Percentiles rank a stretch among this genome's conserved stretches.
Evolutionary conservation across 2,797 vertebrate genomes (phyloP).

Genomic region (Sarcoramphus papa): DNA sequence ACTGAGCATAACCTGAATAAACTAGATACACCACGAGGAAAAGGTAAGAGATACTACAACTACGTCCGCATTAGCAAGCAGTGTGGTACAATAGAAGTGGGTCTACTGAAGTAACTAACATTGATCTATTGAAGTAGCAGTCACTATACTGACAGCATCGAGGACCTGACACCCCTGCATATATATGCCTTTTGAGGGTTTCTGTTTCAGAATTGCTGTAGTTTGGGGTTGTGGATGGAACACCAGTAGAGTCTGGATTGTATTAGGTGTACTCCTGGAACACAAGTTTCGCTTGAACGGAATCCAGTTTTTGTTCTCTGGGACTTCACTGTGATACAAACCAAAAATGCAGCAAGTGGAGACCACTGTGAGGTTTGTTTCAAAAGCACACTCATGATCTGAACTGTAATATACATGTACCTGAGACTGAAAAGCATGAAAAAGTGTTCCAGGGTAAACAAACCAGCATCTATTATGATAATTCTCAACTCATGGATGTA

Average conservation of each 20-base stretch:
- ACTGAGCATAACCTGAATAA: not conserved
- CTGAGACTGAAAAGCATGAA: not conserved
- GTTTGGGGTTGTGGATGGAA: not conserved
- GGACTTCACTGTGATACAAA: not conserved
- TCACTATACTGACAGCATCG: not conserved
- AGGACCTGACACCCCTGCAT: not conserved
- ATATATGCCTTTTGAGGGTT: not conserved
- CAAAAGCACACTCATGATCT: not conserved
- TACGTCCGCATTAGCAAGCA: not conserved
- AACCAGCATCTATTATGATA: not conserved
- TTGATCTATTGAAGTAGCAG: not conserved
- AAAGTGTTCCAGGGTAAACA: not conserved
- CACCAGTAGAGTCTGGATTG: not conserved
- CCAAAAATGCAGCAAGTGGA: not conserved
- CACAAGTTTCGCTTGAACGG: not conserved
- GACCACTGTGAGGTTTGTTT: not conserved
- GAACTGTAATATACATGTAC: not conserved
- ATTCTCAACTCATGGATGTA: not conserved
- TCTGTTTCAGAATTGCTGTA: not conserved
- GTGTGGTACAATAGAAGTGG: not conserved
- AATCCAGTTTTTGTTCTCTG: not conserved
- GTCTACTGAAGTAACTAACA: not conserved
- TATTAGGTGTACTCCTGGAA: not conserved
- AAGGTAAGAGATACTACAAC: not conserved
- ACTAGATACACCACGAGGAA: not conserved